Evolutionary conservation across 2,113 vertebrate genomes (phyloP).

Genomic region (Nyctibius bracteatus): DNA sequence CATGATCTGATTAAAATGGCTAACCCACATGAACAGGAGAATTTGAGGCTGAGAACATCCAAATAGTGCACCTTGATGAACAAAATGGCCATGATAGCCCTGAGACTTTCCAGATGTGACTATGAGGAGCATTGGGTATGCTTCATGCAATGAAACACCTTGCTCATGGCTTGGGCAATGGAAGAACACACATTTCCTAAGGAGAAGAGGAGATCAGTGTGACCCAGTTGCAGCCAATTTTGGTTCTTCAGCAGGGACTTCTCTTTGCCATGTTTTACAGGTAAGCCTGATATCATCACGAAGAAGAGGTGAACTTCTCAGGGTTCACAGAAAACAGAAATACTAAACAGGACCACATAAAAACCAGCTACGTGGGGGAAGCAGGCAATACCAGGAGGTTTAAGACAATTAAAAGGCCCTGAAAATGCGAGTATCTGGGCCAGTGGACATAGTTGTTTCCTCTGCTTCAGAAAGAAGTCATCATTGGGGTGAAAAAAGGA

Average conservation of each 20-base stretch:
- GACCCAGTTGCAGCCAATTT: fast-evolving
- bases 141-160: background rate
- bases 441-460: fast-evolving
- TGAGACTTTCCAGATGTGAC: background rate
- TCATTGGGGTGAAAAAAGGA: background rate
- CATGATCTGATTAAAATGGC: background rate
- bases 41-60: background rate
- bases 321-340: background rate
- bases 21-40: background rate
- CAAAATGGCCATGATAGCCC: background rate
- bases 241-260: background rate
- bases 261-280: background rate
- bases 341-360: background rate
- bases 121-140: fast-evolving
- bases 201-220: background rate
- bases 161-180: fast-evolving
- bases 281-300: background rate
- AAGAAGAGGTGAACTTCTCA: background rate
- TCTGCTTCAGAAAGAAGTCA: background rate
- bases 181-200: background rate
- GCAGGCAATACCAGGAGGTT: background rate
- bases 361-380: fast-evolving
- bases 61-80: background rate
- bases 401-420: background rate
- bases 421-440: background rate